phyloP scores from a whole-genome alignment of 2,113 vertebrate genomes.

The Fregata magnificens region DNA sequence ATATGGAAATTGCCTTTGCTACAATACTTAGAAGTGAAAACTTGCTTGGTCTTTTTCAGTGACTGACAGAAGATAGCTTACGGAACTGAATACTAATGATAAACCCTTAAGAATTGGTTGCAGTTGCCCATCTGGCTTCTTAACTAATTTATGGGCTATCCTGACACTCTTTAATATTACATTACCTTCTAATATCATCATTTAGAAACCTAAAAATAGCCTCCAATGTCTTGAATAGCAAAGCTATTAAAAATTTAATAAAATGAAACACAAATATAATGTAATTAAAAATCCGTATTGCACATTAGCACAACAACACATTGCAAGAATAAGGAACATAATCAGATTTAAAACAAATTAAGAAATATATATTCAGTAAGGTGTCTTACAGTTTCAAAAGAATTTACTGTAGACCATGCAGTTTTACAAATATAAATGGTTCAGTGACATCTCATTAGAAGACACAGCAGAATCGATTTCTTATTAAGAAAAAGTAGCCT shows the following conservation, averaged over 20 bases:
- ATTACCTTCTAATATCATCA: conserved; percentile 19
- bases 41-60: neutral
- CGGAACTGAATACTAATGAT: neutral
- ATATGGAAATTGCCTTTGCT: neutral
- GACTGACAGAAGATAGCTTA: neutral
- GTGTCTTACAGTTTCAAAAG: neutral
- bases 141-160: conserved; percentile 26
- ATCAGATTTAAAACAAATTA: neutral
- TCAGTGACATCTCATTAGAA: neutral
- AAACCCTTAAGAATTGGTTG: neutral
- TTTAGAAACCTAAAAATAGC: conserved; percentile 25
- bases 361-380: neutral
- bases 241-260: conserved; percentile 12
- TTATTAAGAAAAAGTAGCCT: neutral
- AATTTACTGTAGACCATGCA: neutral
- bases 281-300: neutral
- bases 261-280: neutral
- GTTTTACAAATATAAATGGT: neutral
- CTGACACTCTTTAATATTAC: conserved; percentile 22
- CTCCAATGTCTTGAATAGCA: neutral
- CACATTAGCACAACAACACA: neutral
- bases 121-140: conserved; percentile 5
- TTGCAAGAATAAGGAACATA: neutral
- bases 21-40: neutral
- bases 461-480: neutral